A percentile compares a stretch with the other conserved stretches of the same genome.
phyloP scores from a whole-genome alignment of 2,888 invertebrate species.

The Drosophila kanekoi region DNA sequence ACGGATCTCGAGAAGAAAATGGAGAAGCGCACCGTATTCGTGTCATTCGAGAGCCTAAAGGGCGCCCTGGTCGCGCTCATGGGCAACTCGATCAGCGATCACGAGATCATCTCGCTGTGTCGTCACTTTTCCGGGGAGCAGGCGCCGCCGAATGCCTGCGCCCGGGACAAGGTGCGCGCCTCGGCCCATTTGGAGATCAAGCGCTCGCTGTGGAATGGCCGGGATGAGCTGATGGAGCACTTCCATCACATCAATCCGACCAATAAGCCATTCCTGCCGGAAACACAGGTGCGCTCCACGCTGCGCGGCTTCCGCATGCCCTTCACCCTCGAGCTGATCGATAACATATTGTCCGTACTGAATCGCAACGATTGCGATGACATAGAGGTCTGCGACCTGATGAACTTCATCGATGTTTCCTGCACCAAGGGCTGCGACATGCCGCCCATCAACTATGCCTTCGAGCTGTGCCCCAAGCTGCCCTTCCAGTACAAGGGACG shows the following conservation, averaged over 20 bases:
- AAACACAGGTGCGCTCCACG: slow-evolving; percentile 88
- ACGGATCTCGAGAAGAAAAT: slow-evolving; percentile 48
- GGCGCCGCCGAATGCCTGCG: slow-evolving; percentile 83
- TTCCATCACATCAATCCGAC: slow-evolving; percentile 87
- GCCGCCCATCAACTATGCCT: slow-evolving; percentile 82
- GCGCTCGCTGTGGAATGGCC: slow-evolving; percentile 90
- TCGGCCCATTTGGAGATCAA: slow-evolving; percentile 90
- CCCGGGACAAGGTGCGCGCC: slow-evolving; percentile 86
- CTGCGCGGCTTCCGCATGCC: slow-evolving; percentile 90
- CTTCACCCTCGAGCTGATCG: slow-evolving; percentile 88
- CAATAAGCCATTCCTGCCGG: slow-evolving; percentile 87
- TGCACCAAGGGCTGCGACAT: slow-evolving; percentile 82
- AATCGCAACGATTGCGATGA: slow-evolving; percentile 88
- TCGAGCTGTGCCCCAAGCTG: slow-evolving; percentile 83
- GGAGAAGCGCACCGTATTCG: slow-evolving; percentile 55
- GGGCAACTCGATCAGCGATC: slow-evolving; percentile 90
- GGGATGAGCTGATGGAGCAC: slow-evolving; percentile 88
- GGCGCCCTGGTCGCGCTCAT: slow-evolving; percentile 89
- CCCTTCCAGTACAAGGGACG: slow-evolving; percentile 82
- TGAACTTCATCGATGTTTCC: slow-evolving; percentile 90
- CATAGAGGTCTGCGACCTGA: slow-evolving; percentile 89
- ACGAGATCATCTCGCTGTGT: slow-evolving; percentile 92
- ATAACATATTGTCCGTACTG: slow-evolving; percentile 88
- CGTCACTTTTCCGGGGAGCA: slow-evolving; percentile 89
- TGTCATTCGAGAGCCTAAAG: slow-evolving; percentile 84